Evolutionary conservation across 2,797 vertebrate species (phyloP).

Genomic region (Rhodeus uyekii): DNA sequence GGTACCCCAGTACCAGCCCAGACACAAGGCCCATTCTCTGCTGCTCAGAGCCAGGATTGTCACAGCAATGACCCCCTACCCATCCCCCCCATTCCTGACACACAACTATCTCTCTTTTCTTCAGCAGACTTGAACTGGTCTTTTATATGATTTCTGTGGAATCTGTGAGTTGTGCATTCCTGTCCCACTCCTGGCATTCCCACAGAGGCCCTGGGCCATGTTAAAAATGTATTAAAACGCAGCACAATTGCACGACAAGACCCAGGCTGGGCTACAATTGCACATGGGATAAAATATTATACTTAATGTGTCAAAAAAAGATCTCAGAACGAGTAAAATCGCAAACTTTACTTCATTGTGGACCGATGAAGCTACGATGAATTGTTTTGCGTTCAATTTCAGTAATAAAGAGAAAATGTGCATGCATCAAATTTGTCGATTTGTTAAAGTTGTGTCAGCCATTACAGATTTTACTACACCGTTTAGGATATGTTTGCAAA

Average conservation of each 20-base stretch:
- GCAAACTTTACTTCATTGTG: neutral
- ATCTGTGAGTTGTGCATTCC: constrained; percentile 74
- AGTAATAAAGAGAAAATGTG: neutral
- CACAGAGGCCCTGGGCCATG: constrained; percentile 46
- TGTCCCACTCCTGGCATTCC: constrained; percentile 72
- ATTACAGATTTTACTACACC: neutral
- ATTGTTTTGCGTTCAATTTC: neutral
- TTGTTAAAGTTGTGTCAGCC: neutral
- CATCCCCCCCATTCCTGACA: constrained; percentile 37
- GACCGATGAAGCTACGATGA: neutral
- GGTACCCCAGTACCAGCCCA: constrained; percentile 71
- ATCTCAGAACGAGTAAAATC: constrained; percentile 1
- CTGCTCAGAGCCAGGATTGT: constrained; percentile 73
- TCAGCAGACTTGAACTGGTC: constrained; percentile 52
- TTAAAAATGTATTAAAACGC: constrained; percentile 45
- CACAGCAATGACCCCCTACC: constrained; percentile 68
- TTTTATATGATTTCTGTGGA: constrained; percentile 68
- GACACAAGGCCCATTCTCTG: constrained; percentile 72
- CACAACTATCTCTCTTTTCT: constrained; percentile 53
- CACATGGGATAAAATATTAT: neutral
- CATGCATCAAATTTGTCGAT: neutral
- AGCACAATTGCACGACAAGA: constrained; percentile 45
- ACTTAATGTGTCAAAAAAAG: constrained; percentile 18
- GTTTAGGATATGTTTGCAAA: neutral
- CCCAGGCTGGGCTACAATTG: neutral